Evolutionary conservation across 2,113 vertebrate genomes (phyloP).

Genomic region (Pionites leucogaster): DNA sequence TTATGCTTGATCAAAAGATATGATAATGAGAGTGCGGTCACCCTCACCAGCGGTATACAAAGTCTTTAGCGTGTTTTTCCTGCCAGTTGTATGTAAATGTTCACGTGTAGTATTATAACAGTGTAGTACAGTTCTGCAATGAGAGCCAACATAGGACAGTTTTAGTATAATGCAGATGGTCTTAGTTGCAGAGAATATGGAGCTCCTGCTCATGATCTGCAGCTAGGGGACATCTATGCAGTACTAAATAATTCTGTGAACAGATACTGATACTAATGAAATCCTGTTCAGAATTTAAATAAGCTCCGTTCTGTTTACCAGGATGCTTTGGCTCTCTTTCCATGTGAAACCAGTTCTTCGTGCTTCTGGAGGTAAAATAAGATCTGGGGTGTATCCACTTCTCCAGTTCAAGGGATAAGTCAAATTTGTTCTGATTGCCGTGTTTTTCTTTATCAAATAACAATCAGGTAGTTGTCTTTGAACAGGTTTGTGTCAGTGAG

Average conservation of each 20-base stretch:
- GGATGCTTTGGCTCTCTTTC: slow-evolving; percentile 32
- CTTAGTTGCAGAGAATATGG: neutral
- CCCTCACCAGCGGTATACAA: neutral
- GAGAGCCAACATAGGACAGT: neutral
- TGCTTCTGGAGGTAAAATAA: slow-evolving; percentile 8
- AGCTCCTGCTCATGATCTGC: neutral
- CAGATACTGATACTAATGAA: neutral
- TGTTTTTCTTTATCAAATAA: neutral
- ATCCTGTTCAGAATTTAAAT: neutral
- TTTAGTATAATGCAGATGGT: neutral
- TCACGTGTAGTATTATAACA: neutral
- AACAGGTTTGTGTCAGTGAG: neutral
- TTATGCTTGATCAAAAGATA: slow-evolving; percentile 1
- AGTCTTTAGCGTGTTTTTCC: neutral
- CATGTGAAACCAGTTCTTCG: slow-evolving; percentile 28
- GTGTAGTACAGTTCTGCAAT: neutral
- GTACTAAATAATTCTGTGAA: neutral
- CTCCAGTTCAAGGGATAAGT: neutral
- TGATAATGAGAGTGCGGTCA: neutral
- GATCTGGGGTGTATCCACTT: neutral
- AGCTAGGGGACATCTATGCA: neutral
- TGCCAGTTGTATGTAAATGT: neutral
- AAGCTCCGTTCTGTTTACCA: neutral
- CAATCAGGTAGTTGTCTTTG: neutral
- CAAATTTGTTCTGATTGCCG: neutral